Conservation (phyloP, 2,888 invertebrate species). For the Dichetophora obliterata region DNA sequence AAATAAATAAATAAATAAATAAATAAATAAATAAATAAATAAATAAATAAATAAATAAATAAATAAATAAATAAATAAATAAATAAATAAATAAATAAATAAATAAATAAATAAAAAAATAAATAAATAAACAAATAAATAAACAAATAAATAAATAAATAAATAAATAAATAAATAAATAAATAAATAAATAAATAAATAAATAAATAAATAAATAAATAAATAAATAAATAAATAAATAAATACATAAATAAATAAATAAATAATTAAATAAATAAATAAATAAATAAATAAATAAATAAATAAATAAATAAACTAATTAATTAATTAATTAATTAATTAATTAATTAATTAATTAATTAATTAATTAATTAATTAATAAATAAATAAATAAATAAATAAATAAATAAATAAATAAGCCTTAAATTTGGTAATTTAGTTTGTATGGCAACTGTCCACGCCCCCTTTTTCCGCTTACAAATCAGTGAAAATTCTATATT, state of each 20-base stretch:
- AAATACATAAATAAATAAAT: conserved; percentile 23
- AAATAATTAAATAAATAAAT: conserved; percentile 23
- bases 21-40: conserved; percentile 20
- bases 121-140: conserved; percentile 22
- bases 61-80: conserved; percentile 23
- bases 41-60: conserved; percentile 24
- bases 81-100: conserved; percentile 23
- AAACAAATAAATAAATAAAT: conserved; percentile 20
- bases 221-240: conserved; percentile 17
- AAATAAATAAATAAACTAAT: conserved; percentile 35
- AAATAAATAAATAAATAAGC: conserved; percentile 30
- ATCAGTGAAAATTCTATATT: too few species aligned
- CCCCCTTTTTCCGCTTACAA: too few species aligned
- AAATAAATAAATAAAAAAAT: conserved; percentile 20
- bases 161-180: conserved; percentile 24
- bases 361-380: conserved; percentile 32
- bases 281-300: conserved; percentile 22
- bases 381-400: conserved; percentile 32
- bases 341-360: conserved; percentile 32
- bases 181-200: conserved; percentile 23
- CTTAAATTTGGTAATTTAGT: too few species aligned
- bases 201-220: conserved; percentile 23
- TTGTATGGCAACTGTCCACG: too few species aligned
- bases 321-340: conserved; percentile 33
- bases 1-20: conserved; percentile 24